A percentile compares a stretch with the other conserved stretches of the same genome.
Evolutionary conservation across 2,888 invertebrate species (phyloP).

Genomic region (Lasioglossum figueresi): DNA sequence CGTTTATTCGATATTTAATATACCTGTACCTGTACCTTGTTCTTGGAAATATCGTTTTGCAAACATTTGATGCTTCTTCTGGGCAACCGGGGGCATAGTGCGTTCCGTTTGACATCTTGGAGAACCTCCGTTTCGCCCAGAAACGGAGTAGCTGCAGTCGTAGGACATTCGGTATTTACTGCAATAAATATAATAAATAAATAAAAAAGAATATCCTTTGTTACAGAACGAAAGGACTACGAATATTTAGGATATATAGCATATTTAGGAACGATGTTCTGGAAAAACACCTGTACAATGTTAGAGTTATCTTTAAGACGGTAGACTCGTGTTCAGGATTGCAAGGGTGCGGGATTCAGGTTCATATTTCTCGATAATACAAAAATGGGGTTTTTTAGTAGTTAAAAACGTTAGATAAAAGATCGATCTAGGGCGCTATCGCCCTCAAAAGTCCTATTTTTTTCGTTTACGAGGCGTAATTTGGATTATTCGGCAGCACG

Average conservation of each 20-base stretch:
- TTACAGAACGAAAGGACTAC: background rate
- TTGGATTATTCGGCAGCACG: too few species aligned
- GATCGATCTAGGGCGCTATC: too few species aligned
- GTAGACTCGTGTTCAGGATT: too few species aligned
- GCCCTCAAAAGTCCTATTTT: too few species aligned
- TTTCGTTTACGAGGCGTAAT: too few species aligned
- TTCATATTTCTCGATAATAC: too few species aligned
- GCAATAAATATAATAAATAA: conserved; percentile 60
- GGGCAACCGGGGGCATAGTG: conserved; percentile 88
- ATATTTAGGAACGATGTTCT: background rate
- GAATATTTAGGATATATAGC: background rate
- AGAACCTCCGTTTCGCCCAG: conserved; percentile 81
- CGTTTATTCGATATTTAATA: background rate
- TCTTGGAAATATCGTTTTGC: conserved; percentile 94
- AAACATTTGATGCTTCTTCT: conserved; percentile 97
- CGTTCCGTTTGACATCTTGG: conserved; percentile 85
- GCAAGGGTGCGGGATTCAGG: too few species aligned
- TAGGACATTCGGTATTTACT: conserved; percentile 90
- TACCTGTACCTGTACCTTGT: conserved; percentile 76
- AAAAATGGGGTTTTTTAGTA: too few species aligned
- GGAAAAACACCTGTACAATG: background rate
- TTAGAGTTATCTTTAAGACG: background rate
- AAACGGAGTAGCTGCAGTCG: conserved; percentile 87
- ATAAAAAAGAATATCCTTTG: background rate
- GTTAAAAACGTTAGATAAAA: too few species aligned